phyloP scores from a whole-genome alignment of 2,797 vertebrate genomes.

The Sciaenops ocellatus region DNA sequence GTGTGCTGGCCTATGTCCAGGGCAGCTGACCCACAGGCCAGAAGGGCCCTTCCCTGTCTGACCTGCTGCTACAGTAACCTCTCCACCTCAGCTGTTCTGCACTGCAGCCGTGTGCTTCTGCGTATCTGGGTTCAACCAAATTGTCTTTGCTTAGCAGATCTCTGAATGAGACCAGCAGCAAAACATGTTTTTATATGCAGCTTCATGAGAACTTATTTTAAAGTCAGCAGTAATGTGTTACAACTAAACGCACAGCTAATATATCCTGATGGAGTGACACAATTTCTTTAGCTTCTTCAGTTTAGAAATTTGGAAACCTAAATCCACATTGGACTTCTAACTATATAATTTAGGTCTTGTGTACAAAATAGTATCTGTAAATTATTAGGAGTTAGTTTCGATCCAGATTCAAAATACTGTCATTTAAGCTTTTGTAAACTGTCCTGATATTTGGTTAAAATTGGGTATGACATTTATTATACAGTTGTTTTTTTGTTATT shows the following conservation, averaged over 20 bases:
- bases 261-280: background rate
- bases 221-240: background rate
- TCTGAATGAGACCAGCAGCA: background rate
- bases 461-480: no score
- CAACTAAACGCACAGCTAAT: background rate
- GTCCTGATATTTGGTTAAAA: no score
- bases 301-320: background rate
- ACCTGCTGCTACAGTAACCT: conserved; percentile 71
- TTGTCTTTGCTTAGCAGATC: no score
- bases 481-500: background rate
- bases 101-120: background rate
- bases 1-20: conserved; percentile 53
- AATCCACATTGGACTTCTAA: no score
- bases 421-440: no score
- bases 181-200: background rate
- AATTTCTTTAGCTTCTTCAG: background rate
- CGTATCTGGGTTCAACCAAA: background rate
- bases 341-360: no score
- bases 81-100: conserved; percentile 72
- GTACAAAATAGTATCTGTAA: no score
- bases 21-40: conserved; percentile 72
- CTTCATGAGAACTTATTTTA: background rate
- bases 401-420: no score
- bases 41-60: conserved; percentile 71
- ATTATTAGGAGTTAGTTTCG: no score